Percentiles rank a stretch among this genome's conserved stretches.
Evolutionary conservation across 2,797 vertebrate species (phyloP).

Genomic region (Salarias fasciatus): DNA sequence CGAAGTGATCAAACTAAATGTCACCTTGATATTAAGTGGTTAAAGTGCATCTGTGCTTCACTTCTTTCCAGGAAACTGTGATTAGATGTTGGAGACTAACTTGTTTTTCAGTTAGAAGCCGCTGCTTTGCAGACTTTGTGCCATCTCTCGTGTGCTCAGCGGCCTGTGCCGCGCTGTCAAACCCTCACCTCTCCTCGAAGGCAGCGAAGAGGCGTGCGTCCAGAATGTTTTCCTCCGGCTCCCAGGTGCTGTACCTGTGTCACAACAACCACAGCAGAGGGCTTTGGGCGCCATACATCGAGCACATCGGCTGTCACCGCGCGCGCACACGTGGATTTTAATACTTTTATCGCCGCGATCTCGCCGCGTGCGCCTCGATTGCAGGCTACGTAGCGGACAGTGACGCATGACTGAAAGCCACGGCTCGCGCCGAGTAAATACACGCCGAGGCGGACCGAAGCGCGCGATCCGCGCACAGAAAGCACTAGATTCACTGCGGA

Average conservation of each 20-base stretch:
- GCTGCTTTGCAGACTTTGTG: not conserved
- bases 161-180: constrained; percentile 66
- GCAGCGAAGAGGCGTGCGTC: constrained; percentile 93
- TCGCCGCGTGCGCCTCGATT: constrained; percentile 33
- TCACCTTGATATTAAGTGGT: too few species aligned
- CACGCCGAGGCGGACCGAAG: constrained; percentile 10
- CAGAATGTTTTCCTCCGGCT: constrained; percentile 97
- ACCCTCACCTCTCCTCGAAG: constrained; percentile 95
- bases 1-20: too few species aligned
- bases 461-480: not conserved
- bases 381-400: constrained; percentile 59
- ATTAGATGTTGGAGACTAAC: not conserved
- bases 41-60: too few species aligned
- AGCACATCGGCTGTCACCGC: not conserved
- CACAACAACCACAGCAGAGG: constrained; percentile 29
- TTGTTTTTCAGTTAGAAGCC: not conserved
- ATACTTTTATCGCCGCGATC: constrained; percentile 33
- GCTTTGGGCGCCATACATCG: not conserved
- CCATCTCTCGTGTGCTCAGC: constrained; percentile 6
- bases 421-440: constrained; percentile 41
- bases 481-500: not conserved
- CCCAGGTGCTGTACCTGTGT: constrained; percentile 96
- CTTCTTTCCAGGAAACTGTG: too few species aligned
- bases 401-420: constrained; percentile 71
- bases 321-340: not conserved